A percentile compares a stretch with the other conserved stretches of the same genome.
Evolutionary conservation across 2,888 invertebrate genomes (phyloP).

Genomic region (Chloromyia formosa): DNA sequence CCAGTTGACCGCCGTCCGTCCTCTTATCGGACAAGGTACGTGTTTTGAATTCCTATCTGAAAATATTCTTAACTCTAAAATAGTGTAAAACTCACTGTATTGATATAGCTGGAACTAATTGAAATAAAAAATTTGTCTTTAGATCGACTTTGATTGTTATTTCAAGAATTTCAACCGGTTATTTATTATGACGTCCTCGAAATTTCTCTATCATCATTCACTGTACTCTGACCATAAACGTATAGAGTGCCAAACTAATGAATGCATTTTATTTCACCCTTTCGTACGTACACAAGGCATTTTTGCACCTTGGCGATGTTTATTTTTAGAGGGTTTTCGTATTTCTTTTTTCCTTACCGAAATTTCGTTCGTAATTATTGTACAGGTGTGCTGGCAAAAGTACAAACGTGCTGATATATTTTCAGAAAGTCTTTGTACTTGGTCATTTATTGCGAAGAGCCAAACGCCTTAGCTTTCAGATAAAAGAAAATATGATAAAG

Average conservation of each 20-base stretch:
- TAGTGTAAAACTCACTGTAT: too few relatives aligned
- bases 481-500: slow-evolving; percentile 15
- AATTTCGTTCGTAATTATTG: slow-evolving; percentile 8
- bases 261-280: neutral
- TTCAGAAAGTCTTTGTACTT: neutral
- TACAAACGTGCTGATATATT: slow-evolving; percentile 1
- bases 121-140: neutral
- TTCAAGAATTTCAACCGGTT: too few relatives aligned
- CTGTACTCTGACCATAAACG: too few relatives aligned
- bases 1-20: slow-evolving; percentile 24
- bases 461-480: neutral
- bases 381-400: slow-evolving; percentile 37
- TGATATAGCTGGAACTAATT: too few relatives aligned
- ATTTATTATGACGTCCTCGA: too few relatives aligned
- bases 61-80: too few relatives aligned
- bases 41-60: neutral
- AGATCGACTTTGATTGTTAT: neutral
- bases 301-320: slow-evolving; percentile 23
- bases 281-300: neutral
- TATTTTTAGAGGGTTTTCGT: slow-evolving; percentile 26
- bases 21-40: slow-evolving; percentile 30
- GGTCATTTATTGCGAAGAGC: neutral
- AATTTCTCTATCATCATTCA: too few relatives aligned
- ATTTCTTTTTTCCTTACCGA: slow-evolving; percentile 4
- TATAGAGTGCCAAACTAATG: neutral